Percentiles rank a stretch among this genome's conserved stretches.
Evolutionary conservation across 2,888 invertebrate species (phyloP).

Genomic region (Stenichneumon culpator): DNA sequence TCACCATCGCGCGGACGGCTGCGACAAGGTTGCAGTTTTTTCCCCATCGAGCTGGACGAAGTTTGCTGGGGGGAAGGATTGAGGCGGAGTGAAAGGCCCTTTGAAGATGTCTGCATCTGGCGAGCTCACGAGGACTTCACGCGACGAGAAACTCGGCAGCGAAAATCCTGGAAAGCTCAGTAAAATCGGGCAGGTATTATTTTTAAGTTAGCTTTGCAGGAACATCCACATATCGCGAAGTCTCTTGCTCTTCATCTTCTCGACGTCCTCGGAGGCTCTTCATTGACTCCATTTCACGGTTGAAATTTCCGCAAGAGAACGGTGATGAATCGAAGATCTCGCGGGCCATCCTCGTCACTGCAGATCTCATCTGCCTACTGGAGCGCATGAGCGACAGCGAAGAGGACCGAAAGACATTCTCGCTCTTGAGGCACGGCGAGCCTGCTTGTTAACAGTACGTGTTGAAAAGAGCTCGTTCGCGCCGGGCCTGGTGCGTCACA

Average conservation of each 20-base stretch:
- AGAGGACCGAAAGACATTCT: constrained; percentile 32
- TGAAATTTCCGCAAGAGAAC: not conserved
- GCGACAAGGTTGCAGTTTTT: constrained; percentile 42
- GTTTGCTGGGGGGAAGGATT: not conserved
- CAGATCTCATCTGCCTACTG: constrained; percentile 14
- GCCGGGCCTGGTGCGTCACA: constrained; percentile 48
- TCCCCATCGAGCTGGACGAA: not conserved
- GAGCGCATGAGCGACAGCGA: constrained; percentile 13
- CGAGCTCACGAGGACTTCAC: constrained; percentile 26
- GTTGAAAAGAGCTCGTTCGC: constrained; percentile 38
- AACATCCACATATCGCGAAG: not conserved
- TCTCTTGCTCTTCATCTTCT: too few relatives aligned
- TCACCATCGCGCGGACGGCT: constrained; percentile 33
- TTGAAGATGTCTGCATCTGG: constrained; percentile 32
- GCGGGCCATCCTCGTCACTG: constrained; percentile 13
- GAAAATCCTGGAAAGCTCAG: not conserved
- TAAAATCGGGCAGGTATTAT: not conserved
- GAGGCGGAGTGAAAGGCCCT: not conserved
- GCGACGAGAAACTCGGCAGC: not conserved
- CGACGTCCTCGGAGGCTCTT: not conserved
- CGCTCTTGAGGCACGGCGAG: constrained; percentile 34
- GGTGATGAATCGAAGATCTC: constrained; percentile 42
- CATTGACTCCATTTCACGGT: not conserved
- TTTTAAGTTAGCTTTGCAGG: not conserved
- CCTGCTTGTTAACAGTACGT: not conserved